Evolutionary conservation across 2,888 invertebrate genomes (phyloP).

Genomic region (Augochlorella aurata): DNA sequence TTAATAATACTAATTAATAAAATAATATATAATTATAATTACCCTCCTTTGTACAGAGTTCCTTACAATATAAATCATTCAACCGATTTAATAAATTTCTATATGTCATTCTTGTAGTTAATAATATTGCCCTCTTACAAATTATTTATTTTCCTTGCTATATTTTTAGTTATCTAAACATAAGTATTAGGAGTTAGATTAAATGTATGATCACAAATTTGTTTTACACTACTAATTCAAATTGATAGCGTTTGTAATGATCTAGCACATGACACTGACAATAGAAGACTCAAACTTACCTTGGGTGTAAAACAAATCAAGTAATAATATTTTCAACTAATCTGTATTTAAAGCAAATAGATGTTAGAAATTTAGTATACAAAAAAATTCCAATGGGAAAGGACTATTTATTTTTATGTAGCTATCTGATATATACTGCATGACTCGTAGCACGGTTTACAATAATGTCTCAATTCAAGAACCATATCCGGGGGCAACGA

Average conservation of each 20-base stretch:
- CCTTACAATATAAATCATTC: not conserved
- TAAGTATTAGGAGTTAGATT: constrained; percentile 9
- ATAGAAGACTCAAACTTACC: not conserved
- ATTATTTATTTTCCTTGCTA: not conserved
- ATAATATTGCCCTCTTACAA: not conserved
- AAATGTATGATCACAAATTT: constrained; percentile 2
- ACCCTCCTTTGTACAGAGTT: constrained; percentile 2
- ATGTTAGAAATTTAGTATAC: not conserved
- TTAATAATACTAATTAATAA: constrained; percentile 10
- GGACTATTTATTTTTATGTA: no score
- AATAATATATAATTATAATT: constrained; percentile 11
- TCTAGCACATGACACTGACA: not conserved
- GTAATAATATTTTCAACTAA: not conserved
- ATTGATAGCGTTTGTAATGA: not conserved
- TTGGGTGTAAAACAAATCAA: not conserved
- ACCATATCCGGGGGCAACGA: no score
- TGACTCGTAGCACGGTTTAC: no score
- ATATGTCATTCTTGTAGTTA: constrained; percentile 15
- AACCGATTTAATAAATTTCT: not conserved
- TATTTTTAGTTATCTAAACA: not conserved
- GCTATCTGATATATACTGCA: no score
- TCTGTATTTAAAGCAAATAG: not conserved
- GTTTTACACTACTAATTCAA: not conserved
- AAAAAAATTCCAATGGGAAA: no score
- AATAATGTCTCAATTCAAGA: no score